Evolutionary conservation across 2,888 invertebrate genomes (phyloP).

Genomic region (Gastracanthus pulcherrimus): DNA sequence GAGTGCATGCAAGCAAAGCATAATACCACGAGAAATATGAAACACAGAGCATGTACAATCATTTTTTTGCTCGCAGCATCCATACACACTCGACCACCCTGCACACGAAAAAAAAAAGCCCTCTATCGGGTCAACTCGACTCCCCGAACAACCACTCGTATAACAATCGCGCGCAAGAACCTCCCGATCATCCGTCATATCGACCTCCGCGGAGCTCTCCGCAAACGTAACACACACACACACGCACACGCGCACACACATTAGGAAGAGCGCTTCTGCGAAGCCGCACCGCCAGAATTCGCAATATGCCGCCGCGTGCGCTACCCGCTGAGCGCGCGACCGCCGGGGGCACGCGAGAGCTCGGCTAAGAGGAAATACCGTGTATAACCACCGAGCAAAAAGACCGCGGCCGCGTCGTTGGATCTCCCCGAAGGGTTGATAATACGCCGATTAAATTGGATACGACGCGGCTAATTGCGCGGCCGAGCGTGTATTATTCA

Average conservation of each 20-base stretch:
- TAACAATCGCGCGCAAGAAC: slow-evolving; percentile 27
- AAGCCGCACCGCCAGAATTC: background rate
- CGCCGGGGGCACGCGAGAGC: background rate
- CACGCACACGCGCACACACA: no score
- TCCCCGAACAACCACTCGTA: slow-evolving; percentile 3
- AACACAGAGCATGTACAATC: no score
- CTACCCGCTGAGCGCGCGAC: slow-evolving; percentile 16
- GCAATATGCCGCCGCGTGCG: background rate
- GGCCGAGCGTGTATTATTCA: slow-evolving; percentile 75
- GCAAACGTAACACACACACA: no score
- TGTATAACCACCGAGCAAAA: no score
- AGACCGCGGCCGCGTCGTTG: slow-evolving; percentile 4
- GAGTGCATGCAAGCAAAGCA: background rate
- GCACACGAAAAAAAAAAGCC: no score
- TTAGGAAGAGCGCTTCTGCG: slow-evolving; percentile 24
- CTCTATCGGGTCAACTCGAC: no score
- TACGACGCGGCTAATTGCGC: slow-evolving; percentile 75
- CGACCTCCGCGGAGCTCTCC: background rate
- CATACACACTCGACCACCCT: no score
- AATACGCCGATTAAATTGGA: slow-evolving; percentile 77
- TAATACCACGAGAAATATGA: slow-evolving; percentile 26
- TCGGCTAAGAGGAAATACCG: no score
- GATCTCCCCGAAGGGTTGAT: slow-evolving; percentile 75
- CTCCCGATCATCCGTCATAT: background rate
- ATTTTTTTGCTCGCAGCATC: no score